These are phyloP conservation scores for Procavia capensis DNA, from an alignment of 2,113 vertebrate species.

Conservation along the genomic window DNA sequence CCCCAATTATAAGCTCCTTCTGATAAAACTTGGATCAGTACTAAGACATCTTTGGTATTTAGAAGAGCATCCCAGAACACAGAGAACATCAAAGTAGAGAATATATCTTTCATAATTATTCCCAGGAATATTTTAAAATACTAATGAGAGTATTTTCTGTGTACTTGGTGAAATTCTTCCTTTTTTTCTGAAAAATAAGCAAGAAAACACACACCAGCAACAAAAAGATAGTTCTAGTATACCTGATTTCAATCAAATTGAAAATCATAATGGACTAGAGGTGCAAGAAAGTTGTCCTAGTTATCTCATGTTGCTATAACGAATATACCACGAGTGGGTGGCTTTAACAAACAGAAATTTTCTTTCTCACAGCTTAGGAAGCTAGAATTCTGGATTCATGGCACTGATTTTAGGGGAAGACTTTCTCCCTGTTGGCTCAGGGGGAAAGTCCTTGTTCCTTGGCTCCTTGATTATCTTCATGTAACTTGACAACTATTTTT, in stretches of 20 bases:
- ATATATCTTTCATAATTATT: slow-evolving; percentile 30
- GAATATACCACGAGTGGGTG: neutral
- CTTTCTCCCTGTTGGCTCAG: too few relatives aligned
- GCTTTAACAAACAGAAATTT: neutral
- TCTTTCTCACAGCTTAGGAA: neutral
- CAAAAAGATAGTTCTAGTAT: slow-evolving; percentile 1
- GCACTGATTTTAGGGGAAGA: too few relatives aligned
- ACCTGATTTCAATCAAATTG: neutral
- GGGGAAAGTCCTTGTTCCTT: neutral
- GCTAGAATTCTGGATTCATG: neutral
- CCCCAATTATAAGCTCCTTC: slow-evolving; percentile 58
- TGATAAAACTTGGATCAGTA: slow-evolving; percentile 72
- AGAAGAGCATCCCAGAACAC: slow-evolving; percentile 32
- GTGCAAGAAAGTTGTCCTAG: neutral
- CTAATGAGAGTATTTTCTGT: neutral
- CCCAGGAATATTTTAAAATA: slow-evolving; percentile 48
- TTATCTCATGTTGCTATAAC: neutral
- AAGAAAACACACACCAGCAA: neutral
- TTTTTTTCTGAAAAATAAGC: slow-evolving; percentile 41
- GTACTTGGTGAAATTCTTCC: slow-evolving; percentile 29
- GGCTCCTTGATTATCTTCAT: neutral
- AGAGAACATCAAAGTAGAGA: slow-evolving; percentile 45
- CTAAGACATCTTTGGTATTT: slow-evolving; percentile 59
- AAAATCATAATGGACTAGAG: slow-evolving; percentile 40
- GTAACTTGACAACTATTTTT: neutral